Base-by-base conservation (phyloP, 2,113 vertebrate species). In the Numenius arquata region DNA sequence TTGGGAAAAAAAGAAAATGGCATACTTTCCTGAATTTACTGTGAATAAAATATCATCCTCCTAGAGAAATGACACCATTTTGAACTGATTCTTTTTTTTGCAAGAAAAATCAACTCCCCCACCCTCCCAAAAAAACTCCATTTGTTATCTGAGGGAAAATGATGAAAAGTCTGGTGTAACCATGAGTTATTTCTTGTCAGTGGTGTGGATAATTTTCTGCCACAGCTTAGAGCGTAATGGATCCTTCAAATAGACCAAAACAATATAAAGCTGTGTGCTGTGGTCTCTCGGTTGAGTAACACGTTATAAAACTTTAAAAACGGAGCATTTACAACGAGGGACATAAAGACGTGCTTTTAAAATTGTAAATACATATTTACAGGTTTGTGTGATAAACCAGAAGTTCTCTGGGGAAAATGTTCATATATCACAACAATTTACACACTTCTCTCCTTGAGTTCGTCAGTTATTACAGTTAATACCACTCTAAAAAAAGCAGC, bases 231-330 rank as follows among this genome's bases (percentile, higher is more conserved):
- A 55, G 56, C 9, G 2, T 12, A 71, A 59, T 10, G 45, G 88
- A 83, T 29, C 61, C 76, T 90, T 76, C 75, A 68, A 45, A 78
- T 1, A 85, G 91, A 88, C n/a, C 74, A 18, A 75, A 14, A 32
- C 77, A 66, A 82, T 15, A 25, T 16, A 91, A 78, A 96, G 89
- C 90, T 77, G 92, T 58, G 65, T 21, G 16, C 94, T 88, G 93
- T 52, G 90, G 72, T 75, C 90, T 92, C 87, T 91, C 20, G 38
- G 88, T 67, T 36, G 77, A 87, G 78, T 84, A 96, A 96, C 86
- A 96, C 59, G 3, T 96, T 98, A 98, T 90, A 98, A 98, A 98
- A 98, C 81, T 96, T 97, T 97, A 97, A 97, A 98, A 98, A 97
- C 5, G 63, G 97, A 96, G 89, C 94, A 97, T 98, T 98, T 98